These are phyloP conservation scores for Criorhina ranunculi DNA, from an alignment of 2,888 invertebrate species.

Conservation along the genomic window DNA sequence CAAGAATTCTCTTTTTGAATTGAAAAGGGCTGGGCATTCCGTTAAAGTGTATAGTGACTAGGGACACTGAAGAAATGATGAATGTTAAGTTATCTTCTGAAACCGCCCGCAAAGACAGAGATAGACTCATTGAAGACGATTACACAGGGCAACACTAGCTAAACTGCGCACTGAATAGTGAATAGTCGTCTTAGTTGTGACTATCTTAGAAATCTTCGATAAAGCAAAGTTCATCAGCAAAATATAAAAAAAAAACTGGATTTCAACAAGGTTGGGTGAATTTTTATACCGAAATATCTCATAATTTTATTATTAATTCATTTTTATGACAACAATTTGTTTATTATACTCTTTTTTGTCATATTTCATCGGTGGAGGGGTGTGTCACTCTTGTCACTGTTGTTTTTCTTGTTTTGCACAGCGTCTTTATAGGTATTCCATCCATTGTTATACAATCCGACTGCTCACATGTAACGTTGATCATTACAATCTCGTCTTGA, in stretches of 20 bases:
- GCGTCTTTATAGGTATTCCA: not conserved
- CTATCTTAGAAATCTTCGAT: no score
- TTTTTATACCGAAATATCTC: not conserved
- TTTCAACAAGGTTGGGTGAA: not conserved
- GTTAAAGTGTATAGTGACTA: no score
- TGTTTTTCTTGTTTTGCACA: not conserved
- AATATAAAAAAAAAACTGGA: slow-evolving; percentile 7
- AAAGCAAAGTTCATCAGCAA: not conserved
- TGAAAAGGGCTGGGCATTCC: no score
- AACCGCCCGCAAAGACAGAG: no score
- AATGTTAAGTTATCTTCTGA: no score
- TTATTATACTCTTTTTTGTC: slow-evolving; percentile 10
- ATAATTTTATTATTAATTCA: slow-evolving; percentile 8
- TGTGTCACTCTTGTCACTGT: not conserved
- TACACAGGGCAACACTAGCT: no score
- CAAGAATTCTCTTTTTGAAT: no score
- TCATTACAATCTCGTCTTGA: not conserved
- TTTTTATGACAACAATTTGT: not conserved
- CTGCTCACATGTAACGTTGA: not conserved
- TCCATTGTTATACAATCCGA: not conserved
- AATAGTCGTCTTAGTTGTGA: no score
- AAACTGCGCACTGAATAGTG: no score
- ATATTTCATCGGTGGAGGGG: no score
- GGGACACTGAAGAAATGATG: no score
- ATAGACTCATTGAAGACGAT: no score